phyloP scores from a whole-genome alignment of 2,888 invertebrate genomes.

The Sesia bembeciformis region DNA sequence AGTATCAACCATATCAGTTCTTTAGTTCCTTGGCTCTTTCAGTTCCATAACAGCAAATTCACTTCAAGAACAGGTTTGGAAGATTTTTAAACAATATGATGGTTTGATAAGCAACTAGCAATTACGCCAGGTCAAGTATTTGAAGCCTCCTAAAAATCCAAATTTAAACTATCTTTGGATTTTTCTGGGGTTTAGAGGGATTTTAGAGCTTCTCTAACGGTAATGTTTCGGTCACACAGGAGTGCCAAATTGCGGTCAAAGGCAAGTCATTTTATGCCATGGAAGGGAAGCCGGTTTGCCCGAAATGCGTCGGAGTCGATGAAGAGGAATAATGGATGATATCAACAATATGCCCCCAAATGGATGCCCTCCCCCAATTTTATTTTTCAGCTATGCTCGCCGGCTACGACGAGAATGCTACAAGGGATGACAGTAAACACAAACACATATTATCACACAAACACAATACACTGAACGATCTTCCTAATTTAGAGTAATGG shows the following conservation, averaged over 20 bases:
- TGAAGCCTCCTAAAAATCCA: slow-evolving; percentile 16
- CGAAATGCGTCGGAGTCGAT: slow-evolving; percentile 92
- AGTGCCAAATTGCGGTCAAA: slow-evolving; percentile 93
- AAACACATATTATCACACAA: slow-evolving; percentile 26
- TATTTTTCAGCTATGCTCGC: slow-evolving; percentile 70
- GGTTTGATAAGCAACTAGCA: slow-evolving; percentile 9
- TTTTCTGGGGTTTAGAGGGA: slow-evolving; percentile 12
- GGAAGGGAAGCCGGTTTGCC: slow-evolving; percentile 97
- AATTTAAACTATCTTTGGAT: slow-evolving; percentile 10
- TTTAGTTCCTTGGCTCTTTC: background rate
- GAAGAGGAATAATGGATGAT: slow-evolving; percentile 80
- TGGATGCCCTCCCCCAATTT: slow-evolving; percentile 56
- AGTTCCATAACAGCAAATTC: background rate
- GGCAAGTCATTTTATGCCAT: slow-evolving; percentile 98
- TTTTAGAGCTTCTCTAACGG: slow-evolving; percentile 13
- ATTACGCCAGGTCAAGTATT: slow-evolving; percentile 54
- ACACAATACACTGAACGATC: slow-evolving; percentile 10
- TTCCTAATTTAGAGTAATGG: slow-evolving; percentile 28
- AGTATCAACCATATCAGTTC: slow-evolving; percentile 42
- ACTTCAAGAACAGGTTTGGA: slow-evolving; percentile 11
- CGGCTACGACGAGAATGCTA: slow-evolving; percentile 18
- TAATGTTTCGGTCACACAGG: slow-evolving; percentile 76
- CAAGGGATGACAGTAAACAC: slow-evolving; percentile 27
- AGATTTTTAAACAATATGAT: background rate
- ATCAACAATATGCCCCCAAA: slow-evolving; percentile 25